Evolutionary conservation across 2,888 invertebrate genomes (phyloP), one percentile per base, ranked within the genome.

Genomic region (Pammene aurita): DNA sequence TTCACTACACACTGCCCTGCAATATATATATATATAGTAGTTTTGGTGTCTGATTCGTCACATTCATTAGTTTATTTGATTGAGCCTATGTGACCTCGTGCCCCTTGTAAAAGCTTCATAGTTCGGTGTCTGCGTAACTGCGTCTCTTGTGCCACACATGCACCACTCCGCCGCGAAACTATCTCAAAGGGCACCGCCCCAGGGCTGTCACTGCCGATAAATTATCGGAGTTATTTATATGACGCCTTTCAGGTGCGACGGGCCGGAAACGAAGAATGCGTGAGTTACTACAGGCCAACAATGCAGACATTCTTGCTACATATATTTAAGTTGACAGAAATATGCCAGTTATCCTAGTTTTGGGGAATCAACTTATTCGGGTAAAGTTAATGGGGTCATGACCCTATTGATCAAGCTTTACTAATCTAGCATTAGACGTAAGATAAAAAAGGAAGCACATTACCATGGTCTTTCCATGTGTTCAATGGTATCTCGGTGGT

Each of bases 181-280:
- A 57, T 44, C 57, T 57, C 67, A 52, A 57, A 63, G 50, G 63
- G 63, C 61, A 55, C 62, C 63, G 57, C 44, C 63, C 56, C 48
- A 56, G 67, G 67, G 67, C 42, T 68, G 67, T 68, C 67, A 63
- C 67, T 44, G 16, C 57, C 54, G 52, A 68, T 68, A 57, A 68
- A 68, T 68, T 68, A 68, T 68, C 50, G 13, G 26, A 56, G 67
- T 68, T 68, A 63, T 68, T 68, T 68, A 68, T 63, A 56, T 57
- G 63, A 52, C 50, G 35, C 57, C 57, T 68, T 67, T 62, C 56
- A 48, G 38, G 50, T 38, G 48, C 16, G 48, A 38, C 14, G 18
- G 60, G 11, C 18, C 48, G 41, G 48, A n/a, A 42, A 56, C 13
- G 16, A 48, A 48, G 62, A 62, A 67, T n/a, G 55, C 16, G 48